These are phyloP conservation scores for Arctocebus calabarensis DNA, from an alignment of 2,797 vertebrate species.

Conservation along the genomic window DNA sequence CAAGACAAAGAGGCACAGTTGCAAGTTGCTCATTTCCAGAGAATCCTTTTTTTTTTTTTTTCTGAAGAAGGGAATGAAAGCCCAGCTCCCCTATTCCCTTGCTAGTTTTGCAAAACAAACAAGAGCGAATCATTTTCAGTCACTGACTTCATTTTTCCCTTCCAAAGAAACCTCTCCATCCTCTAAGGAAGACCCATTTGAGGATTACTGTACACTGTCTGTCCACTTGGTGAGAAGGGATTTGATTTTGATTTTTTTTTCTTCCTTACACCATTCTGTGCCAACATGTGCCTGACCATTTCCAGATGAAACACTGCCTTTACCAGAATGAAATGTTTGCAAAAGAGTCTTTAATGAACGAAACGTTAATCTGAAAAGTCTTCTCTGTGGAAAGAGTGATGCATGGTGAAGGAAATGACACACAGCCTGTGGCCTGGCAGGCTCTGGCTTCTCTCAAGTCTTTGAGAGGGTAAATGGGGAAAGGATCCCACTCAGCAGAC, in stretches of 20 bases:
- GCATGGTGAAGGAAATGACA: conserved; percentile 87
- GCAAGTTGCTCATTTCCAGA: conserved; percentile 31
- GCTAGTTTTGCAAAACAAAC: conserved; percentile 68
- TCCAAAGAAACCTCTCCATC: conserved; percentile 24
- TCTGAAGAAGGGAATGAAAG: conserved; percentile 10
- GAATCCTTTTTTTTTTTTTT: background rate
- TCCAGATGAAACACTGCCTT: conserved; percentile 70
- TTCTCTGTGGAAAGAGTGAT: conserved; percentile 87
- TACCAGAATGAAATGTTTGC: conserved; percentile 71
- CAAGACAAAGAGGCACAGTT: conserved; percentile 46
- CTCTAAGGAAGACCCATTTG: conserved; percentile 36
- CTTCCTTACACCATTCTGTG: conserved; percentile 45
- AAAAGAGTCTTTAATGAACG: conserved; percentile 83
- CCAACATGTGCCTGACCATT: conserved; percentile 44
- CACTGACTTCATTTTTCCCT: conserved; percentile 22
- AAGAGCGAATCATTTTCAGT: conserved; percentile 61
- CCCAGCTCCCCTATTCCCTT: conserved; percentile 6
- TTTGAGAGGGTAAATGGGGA: conserved; percentile 56
- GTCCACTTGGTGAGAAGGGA: conserved; percentile 27
- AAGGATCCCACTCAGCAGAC: background rate
- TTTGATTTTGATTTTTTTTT: background rate
- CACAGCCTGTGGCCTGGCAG: conserved; percentile 77
- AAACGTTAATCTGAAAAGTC: conserved; percentile 83
- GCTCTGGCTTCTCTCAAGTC: conserved; percentile 77
- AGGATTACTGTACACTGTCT: background rate